Conservation (phyloP, 2,888 invertebrate genomes). For the Lycaena phlaeas region DNA sequence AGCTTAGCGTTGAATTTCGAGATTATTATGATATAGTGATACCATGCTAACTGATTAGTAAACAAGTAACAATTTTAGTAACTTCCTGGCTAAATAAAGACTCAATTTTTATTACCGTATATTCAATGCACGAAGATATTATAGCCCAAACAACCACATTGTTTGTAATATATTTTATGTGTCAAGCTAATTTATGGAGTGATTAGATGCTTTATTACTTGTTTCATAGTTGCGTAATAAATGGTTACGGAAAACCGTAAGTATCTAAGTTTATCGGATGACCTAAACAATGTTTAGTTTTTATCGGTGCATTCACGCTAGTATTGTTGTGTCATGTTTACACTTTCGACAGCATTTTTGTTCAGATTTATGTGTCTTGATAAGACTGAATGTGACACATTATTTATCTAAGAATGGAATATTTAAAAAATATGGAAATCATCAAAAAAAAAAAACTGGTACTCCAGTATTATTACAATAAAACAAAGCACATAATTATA, state of each 20-base stretch:
- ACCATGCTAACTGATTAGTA: too few relatives aligned
- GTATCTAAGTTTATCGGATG: slow-evolving; percentile 10
- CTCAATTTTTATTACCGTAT: neutral
- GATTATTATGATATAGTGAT: too few relatives aligned
- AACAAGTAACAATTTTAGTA: too few relatives aligned
- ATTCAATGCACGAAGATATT: neutral
- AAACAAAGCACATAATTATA: too few relatives aligned
- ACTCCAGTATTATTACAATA: neutral
- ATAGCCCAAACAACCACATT: neutral
- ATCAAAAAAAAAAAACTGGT: neutral
- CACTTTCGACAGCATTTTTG: slow-evolving; percentile 7
- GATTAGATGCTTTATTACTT: neutral
- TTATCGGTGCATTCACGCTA: slow-evolving; percentile 10
- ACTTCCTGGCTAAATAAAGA: too few relatives aligned
- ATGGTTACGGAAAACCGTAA: slow-evolving; percentile 3
- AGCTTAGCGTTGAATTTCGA: too few relatives aligned
- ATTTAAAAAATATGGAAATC: neutral
- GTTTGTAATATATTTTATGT: slow-evolving; percentile 9
- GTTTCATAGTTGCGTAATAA: slow-evolving; percentile 15
- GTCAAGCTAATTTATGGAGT: neutral
- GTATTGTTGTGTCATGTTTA: slow-evolving; percentile 6
- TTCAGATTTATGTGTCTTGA: slow-evolving; percentile 6
- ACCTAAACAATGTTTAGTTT: slow-evolving; percentile 6
- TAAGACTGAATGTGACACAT: slow-evolving; percentile 7
- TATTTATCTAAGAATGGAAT: neutral